Base-by-base conservation (phyloP, 1,140 invertebrate genomes). In the Drosophila sp. region DNA sequence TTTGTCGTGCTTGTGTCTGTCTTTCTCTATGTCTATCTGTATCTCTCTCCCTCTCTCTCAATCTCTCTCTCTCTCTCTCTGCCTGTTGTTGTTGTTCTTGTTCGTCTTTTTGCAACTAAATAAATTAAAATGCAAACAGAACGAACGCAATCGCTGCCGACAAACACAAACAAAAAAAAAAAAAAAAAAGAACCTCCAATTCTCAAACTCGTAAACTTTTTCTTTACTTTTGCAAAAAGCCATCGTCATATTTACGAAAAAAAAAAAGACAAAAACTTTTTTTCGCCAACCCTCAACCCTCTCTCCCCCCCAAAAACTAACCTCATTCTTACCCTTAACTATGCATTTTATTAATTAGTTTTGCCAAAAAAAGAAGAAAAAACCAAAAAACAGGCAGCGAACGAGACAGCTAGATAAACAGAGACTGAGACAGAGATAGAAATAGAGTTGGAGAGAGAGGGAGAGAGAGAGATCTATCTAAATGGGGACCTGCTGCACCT, bases 61-160 rank as follows among this genome's bases (percentile, higher is more conserved):
- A 17, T 17, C 17, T 17, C 17, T 23, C 17, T 44, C 41, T 44
- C 8, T 40, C 40, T 30, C 10, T 32, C 58, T 50, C 40, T 65
- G 8, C 41, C 61, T 38, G 33, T 44, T 44, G 32, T 60, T 57
- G 25, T 69, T 80, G 55, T 56, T 76, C 41, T 63, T 64, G 33
- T 60, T 55, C 32, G 35, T 67, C 32, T 47, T 76, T 76, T 72
- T 68, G 70, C 71, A 79, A 82, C 83, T 76, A 87, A 87, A 87
- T 86, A 87, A 87, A 83, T 86, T 83, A 87, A 86, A 86, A 82
- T 79, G 71, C 79, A 64, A 79, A 78, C 83, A 73, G 66, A 82
- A 74, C 65, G 57, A 82, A 74, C 67, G 61, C 69, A 65, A 58
- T 29, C 33, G 33, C 38, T 38, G n/a, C 17, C 44, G 44, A 50